These are phyloP conservation scores for Gari tellinella DNA, from an alignment of 2,888 invertebrate species.

Conservation along the genomic window DNA sequence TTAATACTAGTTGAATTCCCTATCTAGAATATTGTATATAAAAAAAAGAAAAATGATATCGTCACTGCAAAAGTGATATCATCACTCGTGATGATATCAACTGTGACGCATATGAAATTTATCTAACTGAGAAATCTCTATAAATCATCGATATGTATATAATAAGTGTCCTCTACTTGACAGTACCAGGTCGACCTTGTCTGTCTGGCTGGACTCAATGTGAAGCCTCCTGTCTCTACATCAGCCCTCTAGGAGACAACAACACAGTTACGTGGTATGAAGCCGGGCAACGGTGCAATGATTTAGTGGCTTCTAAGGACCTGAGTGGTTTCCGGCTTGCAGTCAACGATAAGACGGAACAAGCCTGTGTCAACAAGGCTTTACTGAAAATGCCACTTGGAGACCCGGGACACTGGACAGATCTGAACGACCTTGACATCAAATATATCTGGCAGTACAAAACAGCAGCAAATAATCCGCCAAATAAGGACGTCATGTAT, in stretches of 20 bases:
- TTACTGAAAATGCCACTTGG: constrained; percentile 29
- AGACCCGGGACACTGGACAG: constrained; percentile 64
- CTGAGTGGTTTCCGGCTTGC: constrained; percentile 52
- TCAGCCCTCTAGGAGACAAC: constrained; percentile 41
- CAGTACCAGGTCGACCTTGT: constrained; percentile 14
- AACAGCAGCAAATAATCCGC: constrained; percentile 44
- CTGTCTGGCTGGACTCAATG: constrained; percentile 46
- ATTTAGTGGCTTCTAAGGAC: constrained; percentile 19
- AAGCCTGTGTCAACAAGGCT: constrained; percentile 31
- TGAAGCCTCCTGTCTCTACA: constrained; percentile 52
- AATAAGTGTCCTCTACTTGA: no score
- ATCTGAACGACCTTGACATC: constrained; percentile 53
- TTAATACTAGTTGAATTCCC: no score
- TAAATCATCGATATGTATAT: not conserved
- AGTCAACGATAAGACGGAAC: constrained; percentile 52
- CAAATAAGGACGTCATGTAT: constrained; percentile 60
- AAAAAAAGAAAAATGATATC: no score
- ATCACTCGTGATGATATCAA: no score
- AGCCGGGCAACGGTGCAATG: constrained; percentile 50
- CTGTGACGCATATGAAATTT: no score
- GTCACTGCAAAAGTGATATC: no score
- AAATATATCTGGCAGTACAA: constrained; percentile 64
- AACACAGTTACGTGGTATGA: constrained; percentile 54
- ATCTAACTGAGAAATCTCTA: no score
- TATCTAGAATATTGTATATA: no score